Base-by-base conservation (phyloP, 2,797 vertebrate species). In the Darevskia mixta region DNA sequence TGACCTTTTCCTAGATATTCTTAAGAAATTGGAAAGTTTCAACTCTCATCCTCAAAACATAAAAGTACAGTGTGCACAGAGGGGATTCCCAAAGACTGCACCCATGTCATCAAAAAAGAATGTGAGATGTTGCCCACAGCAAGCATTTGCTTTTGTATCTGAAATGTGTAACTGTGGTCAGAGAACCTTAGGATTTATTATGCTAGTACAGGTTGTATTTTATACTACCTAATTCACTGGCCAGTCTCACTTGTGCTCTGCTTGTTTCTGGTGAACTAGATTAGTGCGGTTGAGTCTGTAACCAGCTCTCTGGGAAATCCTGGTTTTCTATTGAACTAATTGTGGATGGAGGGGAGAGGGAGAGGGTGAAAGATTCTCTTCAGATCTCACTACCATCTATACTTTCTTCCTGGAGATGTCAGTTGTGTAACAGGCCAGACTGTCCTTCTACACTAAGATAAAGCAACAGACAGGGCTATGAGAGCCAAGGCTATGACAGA, bases 391-490 rank as follows among this genome's bases (percentile, higher is more conserved):
- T n/a, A 38, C 55, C 25, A 71, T 72, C 4, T 72, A 3, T 81
- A 79, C 82, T 91, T 87, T 85, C 82, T 83, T 86, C 32, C 2
- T 84, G 89, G 25, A 92, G 82, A 81, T 88, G 71, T 85, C 83
- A 35, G 8, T 58, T 88, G 32, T 76, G 1, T 86, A 86, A 83
- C 0, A 0, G 58, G 82, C 76, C 64, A 79, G 69, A 25, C 29
- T 90, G 20, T 89, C 81, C 82, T 91, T 94, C 86, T 90, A 80
- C 83, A 75, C 83, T 69, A 80, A 89, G 89, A 90, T 84, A 86
- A 43, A 78, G 90, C 78, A 79, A 82, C 2, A 41, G 89, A 45
- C 87, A 79, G 89, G 61, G 55, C 66, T 9, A 1, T 64, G 11
- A 55, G 75, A 94, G 49, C 72, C 78, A 90, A 91, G 92, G 90